Evolutionary conservation across 2,797 vertebrate genomes (phyloP).

Genomic region (Chromis chromis): DNA sequence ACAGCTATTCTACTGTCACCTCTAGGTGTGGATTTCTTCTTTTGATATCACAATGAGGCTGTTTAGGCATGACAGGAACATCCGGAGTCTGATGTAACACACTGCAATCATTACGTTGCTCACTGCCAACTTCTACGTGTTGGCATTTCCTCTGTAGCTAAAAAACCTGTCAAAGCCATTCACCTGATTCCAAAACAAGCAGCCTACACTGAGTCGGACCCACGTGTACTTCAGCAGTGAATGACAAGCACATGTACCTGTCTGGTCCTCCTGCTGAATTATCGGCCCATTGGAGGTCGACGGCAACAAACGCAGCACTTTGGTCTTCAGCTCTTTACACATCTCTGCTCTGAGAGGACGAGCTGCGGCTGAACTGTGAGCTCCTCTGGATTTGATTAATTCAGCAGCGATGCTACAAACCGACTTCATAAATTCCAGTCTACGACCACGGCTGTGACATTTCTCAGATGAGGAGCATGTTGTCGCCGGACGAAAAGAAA

Average conservation of each 20-base stretch:
- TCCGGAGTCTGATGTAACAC: slow-evolving; percentile 47
- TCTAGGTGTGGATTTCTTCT: background rate
- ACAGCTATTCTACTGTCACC: background rate
- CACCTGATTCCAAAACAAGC: background rate
- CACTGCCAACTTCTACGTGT: accelerated
- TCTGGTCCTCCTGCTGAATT: slow-evolving; percentile 9
- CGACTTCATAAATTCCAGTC: slow-evolving; percentile 61
- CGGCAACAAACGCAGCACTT: slow-evolving; percentile 73
- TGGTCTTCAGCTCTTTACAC: slow-evolving; percentile 81
- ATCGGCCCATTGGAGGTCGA: slow-evolving; percentile 56
- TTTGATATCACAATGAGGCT: background rate
- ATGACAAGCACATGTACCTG: slow-evolving; percentile 43
- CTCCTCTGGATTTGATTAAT: background rate
- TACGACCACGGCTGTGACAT: accelerated
- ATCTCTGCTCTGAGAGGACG: slow-evolving; percentile 48
- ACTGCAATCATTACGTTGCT: background rate
- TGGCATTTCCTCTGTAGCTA: background rate
- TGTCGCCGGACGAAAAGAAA: slow-evolving; percentile 25
- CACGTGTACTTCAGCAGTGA: background rate
- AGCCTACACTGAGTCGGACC: background rate
- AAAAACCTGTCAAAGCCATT: background rate
- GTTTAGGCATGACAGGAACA: slow-evolving; percentile 6
- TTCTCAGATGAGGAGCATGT: slow-evolving; percentile 24
- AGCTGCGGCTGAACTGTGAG: slow-evolving; percentile 7
- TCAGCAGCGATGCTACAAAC: background rate